Evolutionary conservation across 2,888 invertebrate species (phyloP), one percentile per base, ranked within the genome.

Genomic region (Hypselothyrea guttata): DNA sequence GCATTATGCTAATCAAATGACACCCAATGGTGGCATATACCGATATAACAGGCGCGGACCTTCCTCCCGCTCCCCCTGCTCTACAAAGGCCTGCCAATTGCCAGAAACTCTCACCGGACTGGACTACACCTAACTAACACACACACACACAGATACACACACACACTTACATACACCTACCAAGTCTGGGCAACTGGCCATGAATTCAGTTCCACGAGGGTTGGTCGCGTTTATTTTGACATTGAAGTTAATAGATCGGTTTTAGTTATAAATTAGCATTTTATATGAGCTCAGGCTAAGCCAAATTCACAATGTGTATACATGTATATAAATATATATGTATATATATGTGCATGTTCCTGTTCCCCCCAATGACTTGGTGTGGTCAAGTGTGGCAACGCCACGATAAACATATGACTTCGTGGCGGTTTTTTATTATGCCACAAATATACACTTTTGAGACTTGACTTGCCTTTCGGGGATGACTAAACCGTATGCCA

Each of bases 171-270:
- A 22, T 5, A 22, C 22, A 22, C 22, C 2, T n/a, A 22, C 3
- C 5, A 2, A 22, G 22, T 22, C 22, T 22, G 22, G 56, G 53
- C 55, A 70, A 56, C 69, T 66, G 51, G 57, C 65, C 69, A 63
- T 59, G 49, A 69, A 54, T 47, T 13, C 1, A 9, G 0, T 42
- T 49, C 59, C 53, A 31, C 44, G 65, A 65, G 71, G 77, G 74
- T 79, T 75, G 77, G 42, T 76, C 55, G 70, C 66, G 62, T 67
- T 77, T 72, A 81, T 78, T 81, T 83, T 84, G 79, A 85, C 84
- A 82, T 82, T 75, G 77, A 74, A 79, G 84, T 86, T 84, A 85
- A 85, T 86, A 84, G 85, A 85, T 84, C 79, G 84, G 85, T 85
- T 84, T 84, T 75, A 72, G 70, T 68, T 78, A 70, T 78, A 81